phyloP scores from a whole-genome alignment of 2,113 vertebrate genomes.

The Percina caprodes region DNA sequence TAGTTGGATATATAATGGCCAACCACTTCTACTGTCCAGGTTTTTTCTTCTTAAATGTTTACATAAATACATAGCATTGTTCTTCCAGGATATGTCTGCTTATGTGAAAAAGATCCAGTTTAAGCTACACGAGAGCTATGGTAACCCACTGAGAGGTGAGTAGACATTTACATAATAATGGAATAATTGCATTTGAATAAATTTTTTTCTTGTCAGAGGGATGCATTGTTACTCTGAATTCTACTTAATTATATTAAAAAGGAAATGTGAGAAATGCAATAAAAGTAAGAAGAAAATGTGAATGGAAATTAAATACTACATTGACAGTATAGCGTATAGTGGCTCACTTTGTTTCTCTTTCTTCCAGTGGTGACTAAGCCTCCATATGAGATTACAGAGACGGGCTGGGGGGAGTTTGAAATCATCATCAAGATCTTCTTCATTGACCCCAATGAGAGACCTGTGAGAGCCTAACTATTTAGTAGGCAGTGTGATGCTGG shows the following conservation, averaged over 20 bases:
- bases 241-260: neutral
- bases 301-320: neutral
- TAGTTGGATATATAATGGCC: neutral
- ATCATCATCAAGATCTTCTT: slow-evolving; percentile 99
- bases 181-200: neutral
- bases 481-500: neutral
- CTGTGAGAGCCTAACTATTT: slow-evolving; percentile 85
- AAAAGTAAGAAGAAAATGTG: too few species aligned
- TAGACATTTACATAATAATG: neutral
- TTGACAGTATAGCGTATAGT: too few species aligned
- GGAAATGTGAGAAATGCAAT: neutral
- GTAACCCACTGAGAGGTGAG: slow-evolving; percentile 95
- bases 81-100: slow-evolving; percentile 95
- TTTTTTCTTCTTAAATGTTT: neutral
- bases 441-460: slow-evolving; percentile 98
- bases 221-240: neutral
- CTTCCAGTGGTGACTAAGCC: slow-evolving; percentile 96
- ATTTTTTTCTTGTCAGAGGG: neutral
- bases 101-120: slow-evolving; percentile 99
- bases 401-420: slow-evolving; percentile 99
- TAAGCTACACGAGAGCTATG: slow-evolving; percentile 98
- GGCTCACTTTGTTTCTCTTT: slow-evolving; percentile 2
- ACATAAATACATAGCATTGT: neutral
- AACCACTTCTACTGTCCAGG: neutral
- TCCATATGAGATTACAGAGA: slow-evolving; percentile 98